A percentile compares a stretch with the other conserved stretches of the same genome.
phyloP scores from a whole-genome alignment of 2,113 vertebrate species.

The Carassius gibelio region DNA sequence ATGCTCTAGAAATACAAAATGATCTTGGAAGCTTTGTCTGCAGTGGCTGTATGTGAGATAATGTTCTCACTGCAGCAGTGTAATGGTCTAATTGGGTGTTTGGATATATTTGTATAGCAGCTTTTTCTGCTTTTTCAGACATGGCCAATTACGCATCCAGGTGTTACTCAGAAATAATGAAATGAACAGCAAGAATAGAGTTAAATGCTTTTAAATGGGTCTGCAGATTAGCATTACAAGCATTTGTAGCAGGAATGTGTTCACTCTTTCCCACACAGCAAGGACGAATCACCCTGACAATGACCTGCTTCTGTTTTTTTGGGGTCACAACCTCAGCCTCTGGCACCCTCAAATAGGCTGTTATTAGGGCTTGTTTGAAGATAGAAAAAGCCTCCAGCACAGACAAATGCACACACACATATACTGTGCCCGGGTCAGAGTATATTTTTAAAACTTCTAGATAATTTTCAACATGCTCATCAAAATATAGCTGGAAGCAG shows the following conservation, averaged over 20 bases:
- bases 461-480: neutral
- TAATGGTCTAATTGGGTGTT: constrained; percentile 30
- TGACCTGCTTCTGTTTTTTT: constrained; percentile 39
- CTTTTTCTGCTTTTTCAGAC: neutral
- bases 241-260: constrained; percentile 6
- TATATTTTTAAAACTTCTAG: constrained; percentile 26
- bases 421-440: neutral
- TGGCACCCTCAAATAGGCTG: constrained; percentile 45
- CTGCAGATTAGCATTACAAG: constrained; percentile 22
- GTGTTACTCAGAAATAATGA: constrained; percentile 44
- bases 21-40: neutral
- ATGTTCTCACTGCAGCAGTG: neutral
- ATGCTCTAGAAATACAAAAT: constrained; percentile 33
- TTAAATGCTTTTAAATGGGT: constrained; percentile 43
- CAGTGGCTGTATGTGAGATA: neutral
- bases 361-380: constrained; percentile 54
- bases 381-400: constrained; percentile 30
- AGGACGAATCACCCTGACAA: constrained; percentile 37
- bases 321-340: constrained; percentile 45
- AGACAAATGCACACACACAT: constrained; percentile 37
- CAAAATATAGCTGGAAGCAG: neutral
- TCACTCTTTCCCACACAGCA: constrained; percentile 43
- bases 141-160: constrained; percentile 42
- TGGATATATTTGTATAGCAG: constrained; percentile 21
- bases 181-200: neutral